Evolutionary conservation across 2,888 invertebrate species (phyloP), one percentile per base, ranked within the genome.

Genomic region (Acrocera orbiculus): DNA sequence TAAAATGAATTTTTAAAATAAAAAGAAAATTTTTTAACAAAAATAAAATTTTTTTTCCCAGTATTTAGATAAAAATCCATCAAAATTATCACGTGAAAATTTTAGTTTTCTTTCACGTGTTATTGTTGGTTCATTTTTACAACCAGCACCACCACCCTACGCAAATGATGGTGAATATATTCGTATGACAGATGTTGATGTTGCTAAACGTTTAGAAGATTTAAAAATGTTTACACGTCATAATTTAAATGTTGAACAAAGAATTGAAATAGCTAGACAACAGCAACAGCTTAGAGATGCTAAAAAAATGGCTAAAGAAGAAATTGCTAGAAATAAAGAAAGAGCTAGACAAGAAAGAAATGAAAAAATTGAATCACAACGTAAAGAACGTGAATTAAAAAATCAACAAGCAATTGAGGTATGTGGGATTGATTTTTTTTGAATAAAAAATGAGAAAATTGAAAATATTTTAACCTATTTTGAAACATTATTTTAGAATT

Each of bases 61-160:
- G 79, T 80, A 80, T 60, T 63, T 90, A 51, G 80, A 83, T 32
- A 67, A 75, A 52, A 72, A 75, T 54, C 70, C 58, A 6, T 58
- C 57, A 31, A 77, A 77, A 46, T 59, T 93, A 35, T 75, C 73
- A 3, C 68, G 77, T 15, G 87, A 90, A 42, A 82, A 92, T 64
- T 95, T 95, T 61, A 87, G 83, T 41, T 93, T 90, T 64, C 87
- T 82, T 47, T 79, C 87, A 27, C 78, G 85, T 42, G 71, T 80
- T 3, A 73, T 90, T 40, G 71, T 95, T 24, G 96, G 96, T 3
- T 87, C 89, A 42, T 95, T 90, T 57, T 63, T 89, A 30, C 87
- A 92, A 53, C 79, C 81, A 0, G 68, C 72, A 26, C 66, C 70
- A 4, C 69, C 66, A 4, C 67, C 66, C 35, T 66, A 65, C 48